Evolutionary conservation across 2,888 invertebrate genomes (phyloP).

Genomic region (Frankliniella intonsa): DNA sequence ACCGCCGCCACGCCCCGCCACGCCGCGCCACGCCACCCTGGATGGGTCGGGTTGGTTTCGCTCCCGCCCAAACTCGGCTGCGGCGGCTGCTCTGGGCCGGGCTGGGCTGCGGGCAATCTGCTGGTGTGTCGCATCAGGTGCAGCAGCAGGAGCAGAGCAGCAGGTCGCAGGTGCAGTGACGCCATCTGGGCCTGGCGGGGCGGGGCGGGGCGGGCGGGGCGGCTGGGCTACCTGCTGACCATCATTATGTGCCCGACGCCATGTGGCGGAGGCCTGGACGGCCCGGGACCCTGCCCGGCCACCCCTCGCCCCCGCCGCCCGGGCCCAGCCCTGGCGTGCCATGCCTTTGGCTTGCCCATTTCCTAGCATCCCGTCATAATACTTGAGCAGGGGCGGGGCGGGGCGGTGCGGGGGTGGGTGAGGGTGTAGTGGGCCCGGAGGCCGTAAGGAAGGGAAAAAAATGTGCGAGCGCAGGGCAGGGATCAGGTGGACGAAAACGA

Average conservation of each 20-base stretch:
- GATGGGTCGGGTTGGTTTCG: too few relatives aligned
- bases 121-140: background rate
- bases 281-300: background rate
- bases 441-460: background rate
- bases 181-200: background rate
- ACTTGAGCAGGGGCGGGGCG: background rate
- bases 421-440: too few relatives aligned
- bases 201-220: background rate
- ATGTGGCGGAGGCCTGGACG: background rate
- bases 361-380: slow-evolving; percentile 26
- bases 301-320: background rate
- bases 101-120: background rate
- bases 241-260: slow-evolving; percentile 19
- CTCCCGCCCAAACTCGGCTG: too few relatives aligned
- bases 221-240: slow-evolving; percentile 15
- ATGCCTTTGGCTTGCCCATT: slow-evolving; percentile 9
- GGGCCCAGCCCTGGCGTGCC: too few relatives aligned
- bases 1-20: too few relatives aligned
- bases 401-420: too few relatives aligned
- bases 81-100: too few relatives aligned
- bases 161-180: slow-evolving; percentile 16
- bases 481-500: slow-evolving; percentile 13
- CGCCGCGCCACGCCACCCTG: too few relatives aligned
- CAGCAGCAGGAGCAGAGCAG: background rate
- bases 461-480: background rate